Conservation (phyloP, 2,113 vertebrate genomes). For the Plecturocebus donacophilus region DNA sequence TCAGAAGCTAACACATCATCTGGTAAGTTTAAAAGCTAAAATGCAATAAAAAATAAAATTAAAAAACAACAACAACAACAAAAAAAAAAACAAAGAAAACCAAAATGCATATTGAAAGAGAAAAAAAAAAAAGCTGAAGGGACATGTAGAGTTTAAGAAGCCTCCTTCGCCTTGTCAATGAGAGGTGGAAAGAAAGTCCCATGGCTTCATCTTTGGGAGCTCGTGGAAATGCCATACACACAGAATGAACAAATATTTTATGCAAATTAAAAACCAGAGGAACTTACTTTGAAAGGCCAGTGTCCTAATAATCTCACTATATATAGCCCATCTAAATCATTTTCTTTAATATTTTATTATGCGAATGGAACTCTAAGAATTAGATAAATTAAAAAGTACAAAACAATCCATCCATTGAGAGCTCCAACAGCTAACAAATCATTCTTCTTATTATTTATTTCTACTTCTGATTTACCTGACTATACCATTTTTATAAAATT, state of each 20-base stretch:
- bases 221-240: not conserved
- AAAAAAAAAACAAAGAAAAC: too few species aligned
- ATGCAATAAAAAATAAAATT: too few species aligned
- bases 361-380: not conserved
- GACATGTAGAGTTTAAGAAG: not conserved
- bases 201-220: not conserved
- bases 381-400: not conserved
- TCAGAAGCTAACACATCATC: not conserved
- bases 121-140: not conserved
- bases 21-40: not conserved
- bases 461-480: not conserved
- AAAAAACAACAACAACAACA: too few species aligned
- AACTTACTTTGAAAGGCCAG: not conserved
- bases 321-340: not conserved
- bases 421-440: not conserved
- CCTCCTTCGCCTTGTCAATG: not conserved
- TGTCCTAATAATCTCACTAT: not conserved
- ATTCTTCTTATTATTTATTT: not conserved
- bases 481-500: not conserved
- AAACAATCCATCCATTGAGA: not conserved
- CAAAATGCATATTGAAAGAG: too few species aligned
- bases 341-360: not conserved
- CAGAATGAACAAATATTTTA: not conserved
- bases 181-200: not conserved
- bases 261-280: not conserved